Evolutionary conservation across 1,140 invertebrate genomes (phyloP), one percentile per base, ranked within the genome.

Genomic region (Reticulitermes speratus): DNA sequence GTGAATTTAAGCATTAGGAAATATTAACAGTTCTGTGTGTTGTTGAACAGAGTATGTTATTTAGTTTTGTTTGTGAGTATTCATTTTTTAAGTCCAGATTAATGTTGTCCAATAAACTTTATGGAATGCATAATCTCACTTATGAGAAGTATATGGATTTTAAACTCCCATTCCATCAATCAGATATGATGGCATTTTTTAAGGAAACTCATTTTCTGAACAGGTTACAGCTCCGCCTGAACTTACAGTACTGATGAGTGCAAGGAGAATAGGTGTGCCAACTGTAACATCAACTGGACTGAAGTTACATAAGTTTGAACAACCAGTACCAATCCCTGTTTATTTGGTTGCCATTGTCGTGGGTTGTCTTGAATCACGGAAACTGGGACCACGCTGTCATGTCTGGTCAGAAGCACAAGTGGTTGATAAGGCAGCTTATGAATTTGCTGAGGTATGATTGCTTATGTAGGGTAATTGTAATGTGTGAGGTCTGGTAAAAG

Each of bases 391-490:
- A 21, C 93, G 95, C 89, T 96, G 95, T 19, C 93, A 93, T 88
- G 97, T 99, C 1, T 99, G 97, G 97, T 94, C 96, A 1, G 98
- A 99, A 90, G 94, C 95, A 89, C 96, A 96, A 88, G 93, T 97
- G 86, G 94, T 99, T 19, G 96, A 98, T 55, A 92, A 93, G 88
- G 95, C 96, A 88, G 96, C 96, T 21, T 96, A 94, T 91, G 97
- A 99, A 90, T 99, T 99, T 92, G 94, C 93, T 3, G 95, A 98
- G 88, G 93, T 93, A 89, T 87, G 85, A 48, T 48, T 6, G 48
- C 16, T 16, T 16, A 48, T 48, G 48, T 48, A 48, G 48, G 16
- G 0, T 48, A 48, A 48, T 9, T 48, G 48, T 48, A 48, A 48
- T 48, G 9, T 48, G 9, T 48, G 7, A 48, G 11, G 82, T 82